Conservation (phyloP, 2,797 vertebrate genomes). For the Sebastolobus altivelis region DNA sequence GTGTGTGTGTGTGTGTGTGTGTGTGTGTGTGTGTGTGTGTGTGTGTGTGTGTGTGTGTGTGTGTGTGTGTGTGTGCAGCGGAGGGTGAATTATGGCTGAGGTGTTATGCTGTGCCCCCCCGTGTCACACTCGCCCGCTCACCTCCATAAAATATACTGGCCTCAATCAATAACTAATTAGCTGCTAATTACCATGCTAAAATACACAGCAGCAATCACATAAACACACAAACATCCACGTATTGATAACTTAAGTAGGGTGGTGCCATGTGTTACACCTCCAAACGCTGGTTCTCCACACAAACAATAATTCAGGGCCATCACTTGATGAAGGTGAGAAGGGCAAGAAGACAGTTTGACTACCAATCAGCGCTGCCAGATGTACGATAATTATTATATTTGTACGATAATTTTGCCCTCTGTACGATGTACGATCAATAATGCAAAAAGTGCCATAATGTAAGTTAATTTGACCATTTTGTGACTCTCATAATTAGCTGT, state of each 20-base stretch:
- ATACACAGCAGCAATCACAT: slow-evolving; percentile 45
- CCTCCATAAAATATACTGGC: slow-evolving; percentile 72
- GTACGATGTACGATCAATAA: too few species aligned
- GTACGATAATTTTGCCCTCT: too few species aligned
- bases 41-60: neutral
- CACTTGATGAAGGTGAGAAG: slow-evolving; percentile 2
- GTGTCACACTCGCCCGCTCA: slow-evolving; percentile 60
- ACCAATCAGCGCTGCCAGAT: too few species aligned
- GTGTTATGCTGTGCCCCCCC: slow-evolving; percentile 19
- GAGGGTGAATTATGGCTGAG: slow-evolving; percentile 51
- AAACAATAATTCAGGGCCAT: neutral
- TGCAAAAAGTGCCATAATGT: too few species aligned
- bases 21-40: neutral
- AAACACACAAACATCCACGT: slow-evolving; percentile 50
- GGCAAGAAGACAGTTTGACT: slow-evolving; percentile 8
- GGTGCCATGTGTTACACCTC: slow-evolving; percentile 12
- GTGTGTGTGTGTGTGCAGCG: slow-evolving; percentile 1
- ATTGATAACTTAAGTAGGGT: slow-evolving; percentile 60
- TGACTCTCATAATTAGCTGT: too few species aligned
- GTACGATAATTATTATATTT: too few species aligned
- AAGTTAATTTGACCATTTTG: too few species aligned
- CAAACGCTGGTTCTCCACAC: slow-evolving; percentile 6
- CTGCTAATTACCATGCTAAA: slow-evolving; percentile 71
- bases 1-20: neutral
- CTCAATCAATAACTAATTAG: slow-evolving; percentile 80